Percentiles rank a stretch among this genome's conserved stretches.
Evolutionary conservation across 2,113 vertebrate genomes (phyloP).

Genomic region (Rhinolophus ferrumequinum): DNA sequence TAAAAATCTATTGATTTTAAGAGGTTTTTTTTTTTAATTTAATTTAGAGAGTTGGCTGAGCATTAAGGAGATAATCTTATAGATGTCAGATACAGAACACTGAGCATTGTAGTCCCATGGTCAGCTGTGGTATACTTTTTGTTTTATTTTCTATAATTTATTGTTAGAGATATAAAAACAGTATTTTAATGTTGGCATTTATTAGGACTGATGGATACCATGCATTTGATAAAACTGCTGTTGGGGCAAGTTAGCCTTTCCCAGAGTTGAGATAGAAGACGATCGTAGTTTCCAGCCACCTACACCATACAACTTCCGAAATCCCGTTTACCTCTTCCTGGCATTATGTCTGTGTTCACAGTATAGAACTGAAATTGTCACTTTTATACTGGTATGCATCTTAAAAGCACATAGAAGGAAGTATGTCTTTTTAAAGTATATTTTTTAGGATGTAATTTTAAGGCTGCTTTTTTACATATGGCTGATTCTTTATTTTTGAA

Average conservation of each 20-base stretch:
- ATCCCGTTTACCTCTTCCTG: neutral
- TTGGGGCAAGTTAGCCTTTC: neutral
- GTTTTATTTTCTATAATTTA: neutral
- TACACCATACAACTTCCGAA: neutral
- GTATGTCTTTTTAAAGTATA: neutral
- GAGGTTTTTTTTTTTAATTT: neutral
- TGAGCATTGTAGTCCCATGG: neutral
- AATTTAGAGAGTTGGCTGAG: neutral
- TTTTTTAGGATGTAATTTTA: constrained; percentile 5
- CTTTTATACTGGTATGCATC: neutral
- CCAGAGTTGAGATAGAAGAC: neutral
- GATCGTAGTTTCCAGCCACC: neutral
- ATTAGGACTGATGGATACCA: neutral
- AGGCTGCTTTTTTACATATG: neutral
- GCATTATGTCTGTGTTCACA: neutral
- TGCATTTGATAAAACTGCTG: neutral
- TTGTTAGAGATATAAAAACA: neutral
- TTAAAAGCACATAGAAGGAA: neutral
- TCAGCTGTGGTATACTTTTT: neutral
- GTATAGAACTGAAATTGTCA: neutral
- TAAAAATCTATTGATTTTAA: neutral
- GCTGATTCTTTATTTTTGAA: constrained; percentile 32
- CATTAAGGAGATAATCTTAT: neutral
- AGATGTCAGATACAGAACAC: neutral
- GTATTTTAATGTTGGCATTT: neutral